Evolutionary conservation across 2,797 vertebrate species (phyloP), one percentile per base, ranked within the genome.

Genomic region (Nannoperca obscura): DNA sequence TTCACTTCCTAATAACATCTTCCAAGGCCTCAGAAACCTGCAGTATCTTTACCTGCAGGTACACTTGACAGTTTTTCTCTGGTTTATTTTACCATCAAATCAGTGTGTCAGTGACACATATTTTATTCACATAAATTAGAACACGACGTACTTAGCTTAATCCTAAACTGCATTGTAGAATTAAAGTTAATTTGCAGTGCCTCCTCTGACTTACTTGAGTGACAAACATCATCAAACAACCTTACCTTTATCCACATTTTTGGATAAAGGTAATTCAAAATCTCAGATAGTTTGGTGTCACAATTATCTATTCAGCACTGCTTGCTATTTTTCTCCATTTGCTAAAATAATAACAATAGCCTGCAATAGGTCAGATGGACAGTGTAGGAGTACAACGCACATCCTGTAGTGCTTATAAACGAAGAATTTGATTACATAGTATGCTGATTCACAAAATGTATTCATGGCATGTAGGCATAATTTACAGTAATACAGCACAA

Each of bases 41-140:
- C 98, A 99, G 94, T 99, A 99, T 92, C 97, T 99, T 89, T 98
- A 99, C 91, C 92, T 99, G 83, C 98, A 99, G 96, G 95, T 96
- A 90, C 57, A 65, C 34, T 22, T 30, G 4, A 55, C 15, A 36
- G 12, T 54, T 61, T 53, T 47, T 19, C 12, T 47, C 1, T 30
- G 12, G 8, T 53, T 30, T 1, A 24, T 42, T 63, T 71, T 24
- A 42, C 9, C 9, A 71, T 3, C 12, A 67, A 52, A 27, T 27
- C 24, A 27, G 24, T 27, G 24, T 27, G 24, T 27, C 24, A 27
- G 24, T 27, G 34, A 44, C 22, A 58, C 49, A 32, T 54, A 30
- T 54, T 52, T 14, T 12, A 40, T 70, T 55, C 11, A 1, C 57
- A 71, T 49, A n/a, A 1, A 72, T 63, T 69, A 1, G 2, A 47